Conservation (phyloP, 2,888 invertebrate species). For the Drosophila mayaguana region DNA sequence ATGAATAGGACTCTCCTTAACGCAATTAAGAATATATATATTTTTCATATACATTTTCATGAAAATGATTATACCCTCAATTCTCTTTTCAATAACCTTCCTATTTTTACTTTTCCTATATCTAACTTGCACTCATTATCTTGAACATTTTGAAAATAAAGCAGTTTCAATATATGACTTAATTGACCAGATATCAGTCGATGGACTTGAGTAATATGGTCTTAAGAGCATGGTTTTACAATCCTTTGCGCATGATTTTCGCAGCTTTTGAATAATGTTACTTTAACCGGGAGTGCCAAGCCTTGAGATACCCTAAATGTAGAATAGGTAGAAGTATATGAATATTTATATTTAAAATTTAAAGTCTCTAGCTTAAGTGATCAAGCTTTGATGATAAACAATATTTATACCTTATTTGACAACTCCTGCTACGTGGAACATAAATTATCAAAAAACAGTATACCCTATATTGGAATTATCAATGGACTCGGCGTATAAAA, state of each 20-base stretch:
- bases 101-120: background rate
- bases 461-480: background rate
- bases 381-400: background rate
- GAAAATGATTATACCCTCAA: background rate
- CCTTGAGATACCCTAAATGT: background rate
- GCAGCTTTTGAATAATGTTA: background rate
- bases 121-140: background rate
- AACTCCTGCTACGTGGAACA: background rate
- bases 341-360: background rate
- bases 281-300: background rate
- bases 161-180: constrained; percentile 5
- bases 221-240: background rate
- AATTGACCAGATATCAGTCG: background rate
- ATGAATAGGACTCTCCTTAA: too few species aligned
- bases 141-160: background rate
- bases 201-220: background rate
- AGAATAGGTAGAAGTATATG: background rate
- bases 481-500: background rate
- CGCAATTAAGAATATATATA: background rate
- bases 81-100: background rate
- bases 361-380: background rate
- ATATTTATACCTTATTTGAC: background rate
- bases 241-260: background rate
- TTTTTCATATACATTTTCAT: background rate
- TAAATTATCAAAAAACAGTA: background rate